A percentile compares a stretch with the other conserved stretches of the same genome.
Conservation (phyloP, 2,797 vertebrate genomes). For the Chloroceryle amazona region DNA sequence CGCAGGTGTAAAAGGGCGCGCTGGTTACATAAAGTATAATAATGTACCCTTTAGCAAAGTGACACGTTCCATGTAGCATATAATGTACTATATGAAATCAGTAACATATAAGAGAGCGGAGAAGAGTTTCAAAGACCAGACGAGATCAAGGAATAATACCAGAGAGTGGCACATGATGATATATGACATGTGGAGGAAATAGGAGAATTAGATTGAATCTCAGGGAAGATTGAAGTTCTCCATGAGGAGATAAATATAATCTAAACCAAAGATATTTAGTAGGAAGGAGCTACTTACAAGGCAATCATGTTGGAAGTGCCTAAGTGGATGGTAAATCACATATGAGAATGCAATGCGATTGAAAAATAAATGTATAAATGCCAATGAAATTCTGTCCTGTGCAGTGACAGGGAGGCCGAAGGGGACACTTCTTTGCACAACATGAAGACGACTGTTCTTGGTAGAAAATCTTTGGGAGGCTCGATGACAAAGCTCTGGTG, state of each 20-base stretch:
- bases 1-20: slow-evolving; percentile 15
- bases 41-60: slow-evolving; percentile 64
- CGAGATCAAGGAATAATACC: not conserved
- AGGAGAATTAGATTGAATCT: slow-evolving; percentile 18
- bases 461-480: not conserved
- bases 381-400: not conserved
- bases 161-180: slow-evolving; percentile 33
- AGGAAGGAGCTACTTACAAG: slow-evolving; percentile 16
- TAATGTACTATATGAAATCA: slow-evolving; percentile 60
- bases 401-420: not conserved
- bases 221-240: not conserved
- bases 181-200: slow-evolving; percentile 25
- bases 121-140: slow-evolving; percentile 32
- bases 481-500: not conserved
- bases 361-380: not conserved
- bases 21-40: slow-evolving; percentile 59
- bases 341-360: not conserved
- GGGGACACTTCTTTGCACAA: not conserved
- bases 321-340: not conserved
- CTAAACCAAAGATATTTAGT: slow-evolving; percentile 1
- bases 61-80: slow-evolving; percentile 66
- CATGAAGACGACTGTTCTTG: not conserved
- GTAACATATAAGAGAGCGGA: slow-evolving; percentile 38
- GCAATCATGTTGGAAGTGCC: not conserved
- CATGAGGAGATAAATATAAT: slow-evolving; percentile 23